A percentile compares a stretch with the other conserved stretches of the same genome.
Conservation (phyloP, 2,888 invertebrate genomes). For the Melinaea menophilus region DNA sequence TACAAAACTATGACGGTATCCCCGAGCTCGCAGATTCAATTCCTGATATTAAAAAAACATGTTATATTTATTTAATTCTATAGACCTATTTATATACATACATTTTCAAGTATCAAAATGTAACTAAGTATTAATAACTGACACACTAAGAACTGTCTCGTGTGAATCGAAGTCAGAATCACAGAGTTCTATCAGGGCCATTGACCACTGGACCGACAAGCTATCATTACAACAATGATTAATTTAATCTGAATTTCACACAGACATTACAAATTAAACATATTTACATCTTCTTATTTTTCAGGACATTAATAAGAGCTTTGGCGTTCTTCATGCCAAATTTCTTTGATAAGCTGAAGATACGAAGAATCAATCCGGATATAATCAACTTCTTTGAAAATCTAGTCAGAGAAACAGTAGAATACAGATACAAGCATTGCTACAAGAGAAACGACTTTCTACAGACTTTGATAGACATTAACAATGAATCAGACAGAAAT, state of each 20-base stretch:
- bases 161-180: no score
- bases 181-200: no score
- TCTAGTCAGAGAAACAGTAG: constrained; percentile 60
- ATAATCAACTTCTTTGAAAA: constrained; percentile 63
- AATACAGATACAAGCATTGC: constrained; percentile 52
- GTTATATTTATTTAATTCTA: no score
- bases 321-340: constrained; percentile 66
- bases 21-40: no score
- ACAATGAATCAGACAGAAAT: constrained; percentile 47
- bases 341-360: constrained; percentile 55
- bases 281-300: constrained; percentile 29
- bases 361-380: constrained; percentile 57
- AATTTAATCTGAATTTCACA: not conserved
- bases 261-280: not conserved
- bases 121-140: no score
- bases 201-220: no score
- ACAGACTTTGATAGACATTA: constrained; percentile 73
- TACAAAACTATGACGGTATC: no score
- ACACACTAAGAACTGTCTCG: no score
- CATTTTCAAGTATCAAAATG: no score
- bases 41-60: no score
- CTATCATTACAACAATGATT: not conserved
- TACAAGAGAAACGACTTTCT: constrained; percentile 73
- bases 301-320: constrained; percentile 61
- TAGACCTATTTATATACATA: no score